Evolutionary conservation across 2,797 vertebrate species (phyloP).

Genomic region (Cuculus canorus): DNA sequence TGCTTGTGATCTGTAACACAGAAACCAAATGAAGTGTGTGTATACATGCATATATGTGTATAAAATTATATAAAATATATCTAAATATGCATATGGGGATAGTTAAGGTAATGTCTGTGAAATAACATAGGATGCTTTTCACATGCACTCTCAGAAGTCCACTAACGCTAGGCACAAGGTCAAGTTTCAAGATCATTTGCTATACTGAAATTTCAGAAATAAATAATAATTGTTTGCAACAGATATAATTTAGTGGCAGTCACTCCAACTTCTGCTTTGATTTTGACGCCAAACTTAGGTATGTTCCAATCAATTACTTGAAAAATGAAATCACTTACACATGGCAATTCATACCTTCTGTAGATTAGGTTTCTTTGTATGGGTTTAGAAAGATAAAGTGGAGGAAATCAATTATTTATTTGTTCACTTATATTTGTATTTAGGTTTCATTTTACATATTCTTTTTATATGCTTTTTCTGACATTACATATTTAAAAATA

Average conservation of each 20-base stretch:
- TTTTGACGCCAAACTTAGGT: slow-evolving; percentile 77
- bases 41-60: slow-evolving; percentile 77
- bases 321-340: slow-evolving; percentile 68
- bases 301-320: slow-evolving; percentile 72
- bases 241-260: slow-evolving; percentile 60
- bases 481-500: slow-evolving; percentile 79
- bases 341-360: slow-evolving; percentile 67
- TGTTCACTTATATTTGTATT: slow-evolving; percentile 80
- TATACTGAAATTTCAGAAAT: slow-evolving; percentile 61
- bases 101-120: slow-evolving; percentile 75
- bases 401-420: slow-evolving; percentile 89
- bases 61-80: slow-evolving; percentile 80
- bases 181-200: slow-evolving; percentile 54
- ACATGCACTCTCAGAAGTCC: slow-evolving; percentile 56
- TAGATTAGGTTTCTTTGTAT: slow-evolving; percentile 59
- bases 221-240: slow-evolving; percentile 67
- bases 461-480: slow-evolving; percentile 86
- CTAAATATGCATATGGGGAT: slow-evolving; percentile 75
- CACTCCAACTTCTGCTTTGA: slow-evolving; percentile 68
- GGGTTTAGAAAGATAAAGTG: slow-evolving; percentile 73
- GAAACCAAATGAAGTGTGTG: slow-evolving; percentile 84
- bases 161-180: slow-evolving; percentile 59
- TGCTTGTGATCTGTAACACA: slow-evolving; percentile 77
- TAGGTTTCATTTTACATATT: slow-evolving; percentile 80
- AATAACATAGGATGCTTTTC: slow-evolving; percentile 69